These are phyloP conservation scores for Gadus chalcogrammus DNA, from an alignment of 2,113 vertebrate species.

Conservation along the genomic window DNA sequence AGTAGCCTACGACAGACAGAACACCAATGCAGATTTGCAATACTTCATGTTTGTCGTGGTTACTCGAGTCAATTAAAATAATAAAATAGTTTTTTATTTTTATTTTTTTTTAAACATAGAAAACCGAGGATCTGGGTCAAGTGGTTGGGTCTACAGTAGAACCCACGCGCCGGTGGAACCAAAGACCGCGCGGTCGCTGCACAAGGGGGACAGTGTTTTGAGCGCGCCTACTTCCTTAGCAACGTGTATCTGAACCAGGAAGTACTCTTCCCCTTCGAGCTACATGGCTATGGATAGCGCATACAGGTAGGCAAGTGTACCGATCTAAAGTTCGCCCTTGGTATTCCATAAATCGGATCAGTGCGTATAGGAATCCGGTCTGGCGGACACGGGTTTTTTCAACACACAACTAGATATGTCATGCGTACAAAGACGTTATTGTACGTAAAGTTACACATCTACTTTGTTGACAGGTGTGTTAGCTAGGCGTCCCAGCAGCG, in stretches of 20 bases:
- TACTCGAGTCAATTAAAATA: too few species aligned
- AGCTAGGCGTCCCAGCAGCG: too few species aligned
- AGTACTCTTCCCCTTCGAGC: slow-evolving; percentile 50
- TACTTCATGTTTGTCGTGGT: too few species aligned
- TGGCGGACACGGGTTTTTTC: background rate
- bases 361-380: slow-evolving; percentile 8
- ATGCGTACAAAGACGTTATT: too few species aligned
- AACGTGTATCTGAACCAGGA: slow-evolving; percentile 70
- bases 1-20: too few species aligned
- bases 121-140: background rate
- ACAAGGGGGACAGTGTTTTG: slow-evolving; percentile 46
- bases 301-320: slow-evolving; percentile 21
- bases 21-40: too few species aligned
- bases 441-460: too few species aligned
- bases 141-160: background rate
- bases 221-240: slow-evolving; percentile 55
- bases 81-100: too few species aligned
- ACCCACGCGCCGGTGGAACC: background rate
- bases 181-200: background rate
- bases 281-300: slow-evolving; percentile 24
- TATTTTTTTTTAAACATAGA: background rate
- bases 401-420: too few species aligned
- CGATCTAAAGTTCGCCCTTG: background rate
- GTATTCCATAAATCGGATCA: too few species aligned
- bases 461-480: too few species aligned